Evolutionary conservation across 2,113 vertebrate genomes (phyloP).

Genomic region (Eulemur rufifrons): DNA sequence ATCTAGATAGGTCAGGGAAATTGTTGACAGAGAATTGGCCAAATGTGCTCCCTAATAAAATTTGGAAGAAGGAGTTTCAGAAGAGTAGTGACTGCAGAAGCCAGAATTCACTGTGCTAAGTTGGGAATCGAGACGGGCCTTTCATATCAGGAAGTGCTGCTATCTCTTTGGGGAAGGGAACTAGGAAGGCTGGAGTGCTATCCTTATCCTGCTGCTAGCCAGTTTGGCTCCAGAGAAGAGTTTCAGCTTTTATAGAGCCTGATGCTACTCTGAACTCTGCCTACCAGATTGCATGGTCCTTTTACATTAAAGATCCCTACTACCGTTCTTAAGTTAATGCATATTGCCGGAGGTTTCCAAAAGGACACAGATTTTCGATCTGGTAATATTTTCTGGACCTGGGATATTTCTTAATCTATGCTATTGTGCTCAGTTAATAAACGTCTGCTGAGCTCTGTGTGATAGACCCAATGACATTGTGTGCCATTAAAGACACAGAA

Average conservation of each 20-base stretch:
- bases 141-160: not conserved
- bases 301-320: not conserved
- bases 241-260: slow-evolving; percentile 24
- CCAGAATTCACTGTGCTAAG: not conserved
- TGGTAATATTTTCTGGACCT: not conserved
- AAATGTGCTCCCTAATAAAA: not conserved
- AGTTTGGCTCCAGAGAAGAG: not conserved
- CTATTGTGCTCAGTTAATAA: not conserved
- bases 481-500: not conserved
- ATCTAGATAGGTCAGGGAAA: not conserved
- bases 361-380: not conserved
- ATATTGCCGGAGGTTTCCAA: not conserved
- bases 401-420: not conserved
- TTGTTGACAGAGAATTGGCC: not conserved
- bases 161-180: not conserved
- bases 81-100: not conserved
- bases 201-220: not conserved
- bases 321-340: not conserved
- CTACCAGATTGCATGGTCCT: too few species aligned
- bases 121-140: not conserved
- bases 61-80: not conserved
- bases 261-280: too few species aligned
- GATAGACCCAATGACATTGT: not conserved
- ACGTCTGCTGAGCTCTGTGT: not conserved
- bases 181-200: not conserved